Evolutionary conservation across 2,888 invertebrate species (phyloP).

Genomic region (Monopis laevigella): DNA sequence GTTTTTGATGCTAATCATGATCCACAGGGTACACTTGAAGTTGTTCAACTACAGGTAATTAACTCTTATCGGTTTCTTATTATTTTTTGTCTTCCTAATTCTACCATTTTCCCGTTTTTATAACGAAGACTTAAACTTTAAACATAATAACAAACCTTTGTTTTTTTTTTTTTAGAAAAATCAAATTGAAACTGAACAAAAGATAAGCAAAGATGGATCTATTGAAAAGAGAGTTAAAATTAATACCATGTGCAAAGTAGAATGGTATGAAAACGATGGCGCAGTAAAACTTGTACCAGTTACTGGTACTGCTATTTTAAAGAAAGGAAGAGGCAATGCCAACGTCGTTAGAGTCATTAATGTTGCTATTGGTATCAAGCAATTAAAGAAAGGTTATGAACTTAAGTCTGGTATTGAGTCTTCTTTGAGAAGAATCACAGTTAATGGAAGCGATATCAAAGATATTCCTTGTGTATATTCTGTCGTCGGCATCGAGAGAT

Average conservation of each 20-base stretch:
- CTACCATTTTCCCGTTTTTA: not conserved
- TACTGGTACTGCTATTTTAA: slow-evolving; percentile 65
- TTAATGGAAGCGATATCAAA: slow-evolving; percentile 68
- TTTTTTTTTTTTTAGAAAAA: slow-evolving; percentile 46
- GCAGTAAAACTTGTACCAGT: slow-evolving; percentile 69
- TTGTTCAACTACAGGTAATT: slow-evolving; percentile 71
- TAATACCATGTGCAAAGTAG: slow-evolving; percentile 71
- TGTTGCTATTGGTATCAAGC: slow-evolving; percentile 65
- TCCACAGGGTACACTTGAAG: slow-evolving; percentile 73
- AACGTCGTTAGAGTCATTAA: slow-evolving; percentile 63
- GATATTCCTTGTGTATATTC: slow-evolving; percentile 75
- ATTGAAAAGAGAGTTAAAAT: slow-evolving; percentile 72
- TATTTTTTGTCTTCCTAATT: not conserved
- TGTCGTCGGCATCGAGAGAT: slow-evolving; percentile 71
- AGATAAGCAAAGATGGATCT: slow-evolving; percentile 44
- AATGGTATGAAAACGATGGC: slow-evolving; percentile 73
- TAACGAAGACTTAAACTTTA: not conserved
- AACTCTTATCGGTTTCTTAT: not conserved
- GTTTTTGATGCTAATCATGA: slow-evolving; percentile 73
- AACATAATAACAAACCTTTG: too few species aligned
- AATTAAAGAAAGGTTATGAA: slow-evolving; percentile 65
- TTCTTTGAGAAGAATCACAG: slow-evolving; percentile 69
- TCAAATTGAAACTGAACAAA: slow-evolving; percentile 56
- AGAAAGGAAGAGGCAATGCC: slow-evolving; percentile 61
- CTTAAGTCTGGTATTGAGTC: slow-evolving; percentile 72